Percentiles rank a stretch among this genome's conserved stretches.
Evolutionary conservation across 2,113 vertebrate genomes (phyloP).

Genomic region (Myiagra hebetior): DNA sequence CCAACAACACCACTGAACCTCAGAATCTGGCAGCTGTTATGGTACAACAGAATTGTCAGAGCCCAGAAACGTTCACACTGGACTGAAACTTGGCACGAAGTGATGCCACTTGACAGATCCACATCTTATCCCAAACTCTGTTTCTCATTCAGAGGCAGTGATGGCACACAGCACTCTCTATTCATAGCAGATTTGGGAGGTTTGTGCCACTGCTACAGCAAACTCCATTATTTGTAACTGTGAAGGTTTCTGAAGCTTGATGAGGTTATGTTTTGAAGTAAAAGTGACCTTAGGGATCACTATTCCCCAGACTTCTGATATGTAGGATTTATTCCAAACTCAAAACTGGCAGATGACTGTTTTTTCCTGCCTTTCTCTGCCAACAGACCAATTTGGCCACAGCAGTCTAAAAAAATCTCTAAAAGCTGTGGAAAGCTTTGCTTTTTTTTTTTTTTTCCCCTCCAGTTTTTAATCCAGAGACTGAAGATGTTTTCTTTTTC

Average conservation of each 20-base stretch:
- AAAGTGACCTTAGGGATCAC: neutral
- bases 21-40: neutral
- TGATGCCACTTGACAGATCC: neutral
- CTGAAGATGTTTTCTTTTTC: neutral
- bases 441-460: no score
- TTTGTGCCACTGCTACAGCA: neutral
- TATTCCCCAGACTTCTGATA: neutral
- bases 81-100: conserved; percentile 24
- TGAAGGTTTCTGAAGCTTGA: neutral
- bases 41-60: conserved; percentile 15
- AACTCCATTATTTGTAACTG: neutral
- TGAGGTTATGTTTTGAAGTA: neutral
- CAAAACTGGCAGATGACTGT: neutral
- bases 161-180: neutral
- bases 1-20: neutral
- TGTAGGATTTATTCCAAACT: neutral
- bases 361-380: neutral
- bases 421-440: neutral
- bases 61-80: neutral
- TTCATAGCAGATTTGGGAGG: neutral
- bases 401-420: neutral
- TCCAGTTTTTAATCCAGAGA: neutral
- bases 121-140: neutral
- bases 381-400: neutral
- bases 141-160: neutral